Evolutionary conservation across 2,113 vertebrate species (phyloP).

Genomic region (Dermatemys mawii): DNA sequence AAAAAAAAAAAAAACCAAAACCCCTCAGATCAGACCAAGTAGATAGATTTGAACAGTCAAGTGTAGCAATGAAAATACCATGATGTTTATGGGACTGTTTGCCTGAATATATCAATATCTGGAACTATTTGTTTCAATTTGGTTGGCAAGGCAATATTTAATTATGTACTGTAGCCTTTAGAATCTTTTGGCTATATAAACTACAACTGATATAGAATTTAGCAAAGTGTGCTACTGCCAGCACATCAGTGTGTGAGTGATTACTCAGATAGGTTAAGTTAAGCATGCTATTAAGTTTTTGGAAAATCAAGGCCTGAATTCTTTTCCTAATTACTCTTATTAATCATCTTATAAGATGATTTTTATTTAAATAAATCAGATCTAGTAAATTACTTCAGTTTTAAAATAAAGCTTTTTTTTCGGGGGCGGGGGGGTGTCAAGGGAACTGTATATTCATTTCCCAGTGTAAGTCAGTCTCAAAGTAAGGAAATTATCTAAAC

Average conservation of each 20-base stretch:
- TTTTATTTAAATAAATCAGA: not conserved
- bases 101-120: not conserved
- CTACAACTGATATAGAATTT: not conserved
- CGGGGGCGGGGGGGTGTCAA: too few species aligned
- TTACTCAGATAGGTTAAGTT: not conserved
- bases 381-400: conserved; percentile 51
- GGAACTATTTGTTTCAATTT: not conserved
- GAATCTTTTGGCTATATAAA: not conserved
- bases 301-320: not conserved
- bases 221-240: not conserved
- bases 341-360: not conserved
- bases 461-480: not conserved
- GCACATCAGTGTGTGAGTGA: not conserved
- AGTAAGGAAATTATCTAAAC: conserved; percentile 42
- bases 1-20: not conserved
- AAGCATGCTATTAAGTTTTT: not conserved
- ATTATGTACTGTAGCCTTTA: not conserved
- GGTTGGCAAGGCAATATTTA: not conserved
- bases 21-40: not conserved
- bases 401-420: not conserved
- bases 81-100: not conserved
- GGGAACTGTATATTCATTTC: not conserved
- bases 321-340: not conserved
- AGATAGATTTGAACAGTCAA: not conserved
- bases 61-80: not conserved